Evolutionary conservation across 2,113 vertebrate genomes (phyloP), one percentile per base, ranked within the genome.

Genomic region (Apodemus speciosus): DNA sequence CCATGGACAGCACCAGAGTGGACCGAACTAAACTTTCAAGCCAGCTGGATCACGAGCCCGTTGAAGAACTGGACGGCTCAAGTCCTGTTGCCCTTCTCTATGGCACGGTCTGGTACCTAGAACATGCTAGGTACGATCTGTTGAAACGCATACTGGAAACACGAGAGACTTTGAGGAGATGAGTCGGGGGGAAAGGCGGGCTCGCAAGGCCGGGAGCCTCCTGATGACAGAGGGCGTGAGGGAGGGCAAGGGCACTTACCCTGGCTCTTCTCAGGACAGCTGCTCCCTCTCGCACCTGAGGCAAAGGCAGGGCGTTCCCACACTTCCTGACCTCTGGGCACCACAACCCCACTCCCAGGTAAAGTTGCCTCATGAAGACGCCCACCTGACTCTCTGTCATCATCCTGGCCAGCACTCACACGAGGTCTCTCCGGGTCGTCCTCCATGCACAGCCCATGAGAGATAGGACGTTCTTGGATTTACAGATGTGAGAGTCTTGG

Each of bases 1-100:
- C 0, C 68, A 40, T 66, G 75, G 30, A 14, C 18, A 56, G 4
- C 23, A n/a, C 16, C 21, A 0, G 32, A 46, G 2, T 15, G 5
- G 49, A 10, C 16, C 51, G 25, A 16, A 60, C 38, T 58, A 51
- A 79, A 20, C 30, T 69, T n/a, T 79, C 10, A 71, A 38, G 60
- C 3, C 25, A 49, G 7, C 43, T 76, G 49, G 18, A 27, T 68
- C 16, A 32, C 35, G 38, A 68, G 38, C 3, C 56, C 81, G 71
- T 49, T 16, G 15, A 80, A 64, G 51, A 35, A 21, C 66, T 11
- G 30, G 21, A 14, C 56, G 25, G 62, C 18, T 4, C 49, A 73
- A 43, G 40, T 6, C 10, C 0, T 6, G 16, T 5, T 8, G 27
- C 15, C 20, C 6, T 30, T 49, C 23, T 49, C 43, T 43, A 30